Percentiles rank a stretch among this genome's conserved stretches.
phyloP scores from a whole-genome alignment of 2,888 invertebrate genomes.

The Ormia ochracea region DNA sequence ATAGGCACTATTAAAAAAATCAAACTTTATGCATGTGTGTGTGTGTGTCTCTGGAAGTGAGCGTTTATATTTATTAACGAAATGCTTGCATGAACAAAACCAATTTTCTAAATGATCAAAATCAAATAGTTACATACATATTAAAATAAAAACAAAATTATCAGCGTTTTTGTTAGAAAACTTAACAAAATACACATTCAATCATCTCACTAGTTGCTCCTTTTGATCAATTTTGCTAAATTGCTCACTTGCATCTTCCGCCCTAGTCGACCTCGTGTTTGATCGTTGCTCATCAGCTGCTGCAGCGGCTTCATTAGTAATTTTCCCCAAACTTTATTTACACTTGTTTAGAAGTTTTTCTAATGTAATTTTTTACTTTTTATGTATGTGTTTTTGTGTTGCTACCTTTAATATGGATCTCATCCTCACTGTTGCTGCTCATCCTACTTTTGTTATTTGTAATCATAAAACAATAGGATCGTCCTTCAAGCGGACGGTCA shows the following conservation, averaged over 20 bases:
- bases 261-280: conserved; percentile 66
- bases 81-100: conserved; percentile 39
- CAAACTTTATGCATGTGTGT: neutral
- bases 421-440: neutral
- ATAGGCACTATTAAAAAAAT: neutral
- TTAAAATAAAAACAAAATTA: conserved; percentile 13
- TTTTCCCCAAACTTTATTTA: conserved; percentile 71
- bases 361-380: conserved; percentile 70
- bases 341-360: conserved; percentile 63
- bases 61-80: conserved; percentile 58
- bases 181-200: conserved; percentile 62
- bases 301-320: conserved; percentile 75
- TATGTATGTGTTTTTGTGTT: conserved; percentile 70
- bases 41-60: conserved; percentile 59
- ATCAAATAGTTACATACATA: conserved; percentile 19
- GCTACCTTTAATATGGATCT: conserved; percentile 34
- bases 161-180: conserved; percentile 35
- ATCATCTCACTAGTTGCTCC: conserved; percentile 62
- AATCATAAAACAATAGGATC: conserved; percentile 79
- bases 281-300: conserved; percentile 70
- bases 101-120: conserved; percentile 25
- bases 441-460: neutral
- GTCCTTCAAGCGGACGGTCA: conserved; percentile 98
- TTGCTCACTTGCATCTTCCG: conserved; percentile 67
- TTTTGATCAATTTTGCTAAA: conserved; percentile 62